Conservation (phyloP, 1,140 invertebrate species). For the Pachypsylla venusta region DNA sequence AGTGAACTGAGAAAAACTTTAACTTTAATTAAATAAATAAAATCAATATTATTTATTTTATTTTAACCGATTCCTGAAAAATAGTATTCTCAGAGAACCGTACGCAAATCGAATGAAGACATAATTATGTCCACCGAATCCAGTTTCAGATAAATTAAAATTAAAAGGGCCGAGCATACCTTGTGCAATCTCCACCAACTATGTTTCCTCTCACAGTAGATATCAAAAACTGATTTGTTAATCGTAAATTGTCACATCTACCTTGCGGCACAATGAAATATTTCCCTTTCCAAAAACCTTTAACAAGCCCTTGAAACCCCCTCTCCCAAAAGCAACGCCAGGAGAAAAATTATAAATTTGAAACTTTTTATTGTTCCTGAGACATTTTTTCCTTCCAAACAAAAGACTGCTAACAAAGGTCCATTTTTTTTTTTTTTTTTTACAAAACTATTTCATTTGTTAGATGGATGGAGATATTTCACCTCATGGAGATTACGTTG, state of each 20-base stretch:
- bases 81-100: no score
- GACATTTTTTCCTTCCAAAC: neutral
- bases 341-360: neutral
- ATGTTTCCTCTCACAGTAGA: neutral
- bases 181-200: no score
- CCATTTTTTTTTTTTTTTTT: neutral
- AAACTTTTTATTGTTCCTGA: conserved; percentile 3
- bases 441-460: conserved; percentile 11
- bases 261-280: neutral
- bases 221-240: neutral
- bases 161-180: no score
- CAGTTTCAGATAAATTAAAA: no score
- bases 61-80: no score
- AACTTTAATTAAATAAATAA: no score
- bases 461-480: neutral
- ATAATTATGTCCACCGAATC: no score
- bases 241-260: neutral
- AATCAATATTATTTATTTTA: no score
- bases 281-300: no score
- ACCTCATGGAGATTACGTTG: no score
- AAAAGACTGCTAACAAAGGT: conserved; percentile 5
- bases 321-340: neutral
- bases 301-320: neutral
- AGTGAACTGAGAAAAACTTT: no score
- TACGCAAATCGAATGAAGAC: no score